Percentiles rank a stretch among this genome's conserved stretches.
These are phyloP conservation scores for Oryzias curvinotus DNA, from an alignment of 2,113 vertebrate genomes.

Conservation along the genomic window DNA sequence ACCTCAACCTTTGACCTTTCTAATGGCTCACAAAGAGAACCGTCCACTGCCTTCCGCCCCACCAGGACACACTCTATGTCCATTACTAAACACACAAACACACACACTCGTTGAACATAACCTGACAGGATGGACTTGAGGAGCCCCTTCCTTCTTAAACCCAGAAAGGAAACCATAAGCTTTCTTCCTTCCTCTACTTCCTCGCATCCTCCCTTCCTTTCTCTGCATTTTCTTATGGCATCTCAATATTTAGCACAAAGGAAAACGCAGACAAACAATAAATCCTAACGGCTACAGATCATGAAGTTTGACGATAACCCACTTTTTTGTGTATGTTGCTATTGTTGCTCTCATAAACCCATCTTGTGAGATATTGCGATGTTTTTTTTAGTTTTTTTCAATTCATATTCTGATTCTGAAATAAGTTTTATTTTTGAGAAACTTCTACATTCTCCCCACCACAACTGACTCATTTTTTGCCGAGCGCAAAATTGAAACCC, in stretches of 20 bases:
- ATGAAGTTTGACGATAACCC: too few species aligned
- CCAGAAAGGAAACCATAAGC: constrained; percentile 48
- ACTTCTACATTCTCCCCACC: too few species aligned
- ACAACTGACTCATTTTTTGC: too few species aligned
- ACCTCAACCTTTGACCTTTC: constrained; percentile 48
- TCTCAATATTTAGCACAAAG: constrained; percentile 20
- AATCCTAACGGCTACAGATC: too few species aligned
- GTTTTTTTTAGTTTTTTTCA: too few species aligned
- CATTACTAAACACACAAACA: constrained; percentile 34
- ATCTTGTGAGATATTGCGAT: too few species aligned
- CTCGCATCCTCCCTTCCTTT: constrained; percentile 29
- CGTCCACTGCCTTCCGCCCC: constrained; percentile 7
- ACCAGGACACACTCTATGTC: constrained; percentile 44
- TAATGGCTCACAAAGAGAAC: constrained; percentile 16
- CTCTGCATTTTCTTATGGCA: not conserved
- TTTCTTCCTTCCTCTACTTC: constrained; percentile 54
- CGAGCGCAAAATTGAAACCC: too few species aligned
- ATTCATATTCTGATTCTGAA: too few species aligned
- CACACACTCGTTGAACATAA: not conserved
- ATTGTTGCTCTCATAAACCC: too few species aligned
- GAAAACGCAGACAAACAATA: too few species aligned
- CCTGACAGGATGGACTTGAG: constrained; percentile 29
- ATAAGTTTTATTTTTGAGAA: too few species aligned
- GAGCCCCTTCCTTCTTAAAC: constrained; percentile 52
- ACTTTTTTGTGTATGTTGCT: too few species aligned